These are phyloP conservation scores for Xylota segnis DNA, from an alignment of 2,888 invertebrate genomes.

Conservation along the genomic window DNA sequence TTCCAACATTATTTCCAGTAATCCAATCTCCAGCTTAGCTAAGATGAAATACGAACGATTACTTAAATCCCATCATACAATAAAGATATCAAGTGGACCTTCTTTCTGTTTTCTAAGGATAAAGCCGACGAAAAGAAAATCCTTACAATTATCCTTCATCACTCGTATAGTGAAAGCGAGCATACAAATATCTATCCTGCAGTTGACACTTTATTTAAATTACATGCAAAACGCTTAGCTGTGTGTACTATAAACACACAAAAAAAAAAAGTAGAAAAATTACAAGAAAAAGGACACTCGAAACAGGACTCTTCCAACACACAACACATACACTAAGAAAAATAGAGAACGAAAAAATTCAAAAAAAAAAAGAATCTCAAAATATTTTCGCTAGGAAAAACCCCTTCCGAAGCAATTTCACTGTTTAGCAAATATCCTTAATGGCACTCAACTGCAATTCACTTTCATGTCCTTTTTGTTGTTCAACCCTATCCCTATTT, in stretches of 20 bases:
- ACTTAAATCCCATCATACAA: neutral
- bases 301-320: neutral
- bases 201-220: slow-evolving; percentile 53
- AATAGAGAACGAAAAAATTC: neutral
- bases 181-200: slow-evolving; percentile 14
- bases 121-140: neutral
- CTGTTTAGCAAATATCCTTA: slow-evolving; percentile 64
- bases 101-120: neutral
- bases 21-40: neutral
- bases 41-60: neutral
- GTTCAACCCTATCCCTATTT: slow-evolving; percentile 12
- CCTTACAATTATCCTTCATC: slow-evolving; percentile 11
- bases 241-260: neutral
- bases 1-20: slow-evolving; percentile 3
- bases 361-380: neutral
- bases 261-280: neutral
- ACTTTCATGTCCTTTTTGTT: slow-evolving; percentile 61
- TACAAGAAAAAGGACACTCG: slow-evolving; percentile 11
- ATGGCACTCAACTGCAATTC: slow-evolving; percentile 57
- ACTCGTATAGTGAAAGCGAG: slow-evolving; percentile 13
- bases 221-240: slow-evolving; percentile 44
- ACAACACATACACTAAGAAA: neutral
- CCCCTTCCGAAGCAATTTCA: slow-evolving; percentile 53
- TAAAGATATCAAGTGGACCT: slow-evolving; percentile 11
- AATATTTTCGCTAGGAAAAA: slow-evolving; percentile 33